A percentile compares a stretch with the other conserved stretches of the same genome.
Evolutionary conservation across 2,113 vertebrate genomes (phyloP).

Genomic region (Burhinus bistriatus): DNA sequence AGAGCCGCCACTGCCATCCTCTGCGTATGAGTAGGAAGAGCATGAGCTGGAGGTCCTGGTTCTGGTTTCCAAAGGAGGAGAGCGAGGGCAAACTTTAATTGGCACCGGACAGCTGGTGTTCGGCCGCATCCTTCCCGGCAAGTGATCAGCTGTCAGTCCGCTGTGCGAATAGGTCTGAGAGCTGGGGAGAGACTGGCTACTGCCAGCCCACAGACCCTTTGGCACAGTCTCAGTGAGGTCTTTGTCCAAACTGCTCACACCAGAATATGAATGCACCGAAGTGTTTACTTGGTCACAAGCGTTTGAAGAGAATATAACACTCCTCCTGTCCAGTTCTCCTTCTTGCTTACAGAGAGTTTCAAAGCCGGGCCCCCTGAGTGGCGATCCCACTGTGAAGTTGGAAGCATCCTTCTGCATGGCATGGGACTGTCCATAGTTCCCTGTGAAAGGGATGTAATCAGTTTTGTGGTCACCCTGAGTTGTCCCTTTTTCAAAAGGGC

Average conservation of each 20-base stretch:
- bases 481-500: constrained; percentile 91
- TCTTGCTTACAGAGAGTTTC: constrained; percentile 94
- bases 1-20: constrained; percentile 94
- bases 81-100: constrained; percentile 98
- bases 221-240: constrained; percentile 91
- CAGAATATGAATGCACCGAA: constrained; percentile 90
- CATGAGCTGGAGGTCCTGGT: constrained; percentile 98
- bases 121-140: constrained; percentile 88
- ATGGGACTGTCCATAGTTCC: constrained; percentile 84
- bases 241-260: constrained; percentile 91
- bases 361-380: constrained; percentile 85
- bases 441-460: constrained; percentile 88
- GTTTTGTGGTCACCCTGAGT: constrained; percentile 99
- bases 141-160: constrained; percentile 78
- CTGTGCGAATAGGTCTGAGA: constrained; percentile 88
- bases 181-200: constrained; percentile 91
- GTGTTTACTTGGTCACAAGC: constrained; percentile 89
- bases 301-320: constrained; percentile 96
- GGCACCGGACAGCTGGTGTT: constrained; percentile 99
- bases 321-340: constrained; percentile 92
- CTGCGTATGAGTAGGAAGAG: constrained; percentile 96
- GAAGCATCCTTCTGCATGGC: constrained; percentile 87
- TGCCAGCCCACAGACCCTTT: constrained; percentile 90
- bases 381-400: constrained; percentile 84
- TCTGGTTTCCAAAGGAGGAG: constrained; percentile 93